Evolutionary conservation across 2,797 vertebrate genomes (phyloP).

Genomic region (Protonibea diacanthus): DNA sequence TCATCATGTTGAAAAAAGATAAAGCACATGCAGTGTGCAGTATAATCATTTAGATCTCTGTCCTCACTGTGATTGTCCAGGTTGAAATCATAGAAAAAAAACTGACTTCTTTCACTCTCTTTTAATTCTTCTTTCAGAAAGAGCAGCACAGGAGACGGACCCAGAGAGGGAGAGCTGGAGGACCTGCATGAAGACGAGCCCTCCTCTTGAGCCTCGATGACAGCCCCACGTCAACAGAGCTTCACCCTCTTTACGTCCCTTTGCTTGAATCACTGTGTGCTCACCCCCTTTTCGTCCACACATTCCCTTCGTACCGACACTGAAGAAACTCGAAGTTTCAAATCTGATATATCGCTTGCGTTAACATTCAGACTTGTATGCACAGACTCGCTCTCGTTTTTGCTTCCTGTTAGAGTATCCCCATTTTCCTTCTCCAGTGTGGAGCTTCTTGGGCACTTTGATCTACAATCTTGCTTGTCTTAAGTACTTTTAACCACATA

Average conservation of each 20-base stretch:
- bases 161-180: conserved; percentile 91
- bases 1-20: neutral
- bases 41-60: neutral
- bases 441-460: neutral
- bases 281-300: conserved; percentile 10
- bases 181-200: conserved; percentile 93
- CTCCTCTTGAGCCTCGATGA: conserved; percentile 84
- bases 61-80: neutral
- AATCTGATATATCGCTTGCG: neutral
- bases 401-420: conserved; percentile 11
- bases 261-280: conserved; percentile 21
- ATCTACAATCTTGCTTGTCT: conserved; percentile 6
- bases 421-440: neutral
- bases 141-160: conserved; percentile 89
- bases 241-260: conserved; percentile 16
- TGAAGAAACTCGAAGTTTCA: neutral
- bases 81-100: neutral
- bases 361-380: neutral
- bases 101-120: conserved; percentile 3
- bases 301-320: conserved; percentile 6
- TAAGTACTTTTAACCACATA: neutral
- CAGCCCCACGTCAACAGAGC: neutral
- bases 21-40: neutral
- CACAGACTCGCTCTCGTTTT: conserved; percentile 16
- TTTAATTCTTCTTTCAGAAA: conserved; percentile 83